Conservation (phyloP, 53 echinoderm and acorn worm species). For the Glandiceps talaboti region DNA sequence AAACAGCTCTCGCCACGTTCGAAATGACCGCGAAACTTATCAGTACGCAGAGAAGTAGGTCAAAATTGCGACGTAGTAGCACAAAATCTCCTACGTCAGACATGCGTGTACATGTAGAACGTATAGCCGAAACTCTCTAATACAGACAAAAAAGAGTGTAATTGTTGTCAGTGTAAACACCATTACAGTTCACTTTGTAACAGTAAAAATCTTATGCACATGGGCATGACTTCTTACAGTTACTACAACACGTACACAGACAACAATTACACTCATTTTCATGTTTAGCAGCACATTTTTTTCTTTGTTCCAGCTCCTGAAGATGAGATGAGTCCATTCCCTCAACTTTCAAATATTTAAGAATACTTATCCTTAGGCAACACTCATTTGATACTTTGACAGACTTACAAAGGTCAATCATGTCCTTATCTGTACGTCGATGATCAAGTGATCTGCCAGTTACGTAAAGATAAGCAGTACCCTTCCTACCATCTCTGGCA, state of each 20-base stretch:
- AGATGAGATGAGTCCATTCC: not conserved
- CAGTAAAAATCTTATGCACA: not conserved
- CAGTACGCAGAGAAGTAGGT: no score
- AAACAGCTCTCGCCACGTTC: no score
- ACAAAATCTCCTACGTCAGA: not conserved
- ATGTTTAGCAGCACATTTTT: not conserved
- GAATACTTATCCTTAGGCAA: not conserved
- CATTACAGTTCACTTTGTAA: no score
- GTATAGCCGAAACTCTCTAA: no score
- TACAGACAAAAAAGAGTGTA: not conserved
- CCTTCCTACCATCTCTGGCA: not conserved
- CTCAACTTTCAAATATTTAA: not conserved
- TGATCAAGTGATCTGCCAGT: not conserved
- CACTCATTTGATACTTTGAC: not conserved
- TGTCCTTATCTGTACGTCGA: not conserved
- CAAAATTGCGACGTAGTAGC: no score
- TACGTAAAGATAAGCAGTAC: not conserved
- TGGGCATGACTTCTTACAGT: not conserved
- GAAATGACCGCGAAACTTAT: no score
- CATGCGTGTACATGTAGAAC: not conserved
- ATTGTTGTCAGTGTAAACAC: no score
- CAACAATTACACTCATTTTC: not conserved
- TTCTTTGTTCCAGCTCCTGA: not conserved
- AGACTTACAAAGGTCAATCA: not conserved
- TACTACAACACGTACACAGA: not conserved